These are phyloP conservation scores for Platysteira castanea DNA, from an alignment of 2,113 vertebrate genomes.

Conservation along the genomic window DNA sequence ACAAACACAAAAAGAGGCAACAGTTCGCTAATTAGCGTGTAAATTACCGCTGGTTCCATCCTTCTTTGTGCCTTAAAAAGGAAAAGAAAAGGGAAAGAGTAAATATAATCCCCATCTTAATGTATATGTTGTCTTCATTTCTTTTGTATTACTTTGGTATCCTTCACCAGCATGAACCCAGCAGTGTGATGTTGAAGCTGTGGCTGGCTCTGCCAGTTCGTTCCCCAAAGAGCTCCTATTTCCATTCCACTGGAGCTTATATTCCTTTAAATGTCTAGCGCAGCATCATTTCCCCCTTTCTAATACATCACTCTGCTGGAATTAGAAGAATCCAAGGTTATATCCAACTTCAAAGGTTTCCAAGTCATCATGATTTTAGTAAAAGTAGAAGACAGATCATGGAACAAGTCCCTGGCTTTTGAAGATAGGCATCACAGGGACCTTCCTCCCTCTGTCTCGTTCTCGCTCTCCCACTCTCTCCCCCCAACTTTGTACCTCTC, in stretches of 20 bases:
- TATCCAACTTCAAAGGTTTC: constrained; percentile 78
- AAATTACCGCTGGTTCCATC: constrained; percentile 77
- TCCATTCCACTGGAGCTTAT: constrained; percentile 75
- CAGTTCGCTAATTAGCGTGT: constrained; percentile 72
- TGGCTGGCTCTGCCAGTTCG: constrained; percentile 56
- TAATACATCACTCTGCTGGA: constrained; percentile 72
- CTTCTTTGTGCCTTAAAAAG: constrained; percentile 59
- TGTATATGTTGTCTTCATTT: constrained; percentile 62
- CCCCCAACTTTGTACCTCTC: constrained; percentile 83
- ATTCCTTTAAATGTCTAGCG: constrained; percentile 76
- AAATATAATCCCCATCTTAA: constrained; percentile 62
- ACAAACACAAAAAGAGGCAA: constrained; percentile 71
- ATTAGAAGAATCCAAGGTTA: constrained; percentile 76
- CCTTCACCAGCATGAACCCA: constrained; percentile 57
- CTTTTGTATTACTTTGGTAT: constrained; percentile 61
- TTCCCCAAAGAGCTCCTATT: constrained; percentile 77
- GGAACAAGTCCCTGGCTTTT: constrained; percentile 71
- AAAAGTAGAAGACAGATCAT: constrained; percentile 73
- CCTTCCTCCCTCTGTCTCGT: constrained; percentile 31
- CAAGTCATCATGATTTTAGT: constrained; percentile 74
- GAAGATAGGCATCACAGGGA: constrained; percentile 72
- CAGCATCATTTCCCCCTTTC: constrained; percentile 67
- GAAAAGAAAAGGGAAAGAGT: constrained; percentile 17
- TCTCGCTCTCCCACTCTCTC: constrained; percentile 30
- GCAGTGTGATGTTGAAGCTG: constrained; percentile 61